Evolutionary conservation across 2,113 vertebrate genomes (phyloP), one percentile per base, ranked within the genome.

Genomic region (Hirundichthys speculiger): DNA sequence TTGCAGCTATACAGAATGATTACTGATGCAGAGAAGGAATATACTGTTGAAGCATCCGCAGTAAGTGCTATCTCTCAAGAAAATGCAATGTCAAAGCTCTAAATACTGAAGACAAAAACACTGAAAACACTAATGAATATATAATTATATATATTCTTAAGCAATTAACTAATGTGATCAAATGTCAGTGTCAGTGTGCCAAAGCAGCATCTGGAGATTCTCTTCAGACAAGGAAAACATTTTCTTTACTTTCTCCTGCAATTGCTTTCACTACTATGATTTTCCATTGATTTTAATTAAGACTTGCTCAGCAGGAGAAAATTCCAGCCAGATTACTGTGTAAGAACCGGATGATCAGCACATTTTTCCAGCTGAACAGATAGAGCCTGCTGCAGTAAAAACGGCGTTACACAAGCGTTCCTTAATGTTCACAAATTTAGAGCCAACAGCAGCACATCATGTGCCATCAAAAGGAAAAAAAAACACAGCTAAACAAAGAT

Each of bases 201-300:
- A 15, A 24, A 56, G 41, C 55, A 60, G 63, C 58, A 52, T 55
- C 45, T 40, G 42, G 72, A 74, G 72, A 73, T 67, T 85, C 75
- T 77, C 72, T 82, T 64, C 34, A 18, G 64, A 73, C 25, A 63
- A 78, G 73, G 61, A 79, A 76, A 77, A 62, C 61, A 60, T 24
- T 6, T 19, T 83, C 73, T 85, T 77, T 82, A 74, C 77, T 73
- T 75, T 85, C 79, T 48, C 55, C 64, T 73, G 69, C 79, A 64
- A 86, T 76, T 82, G 84, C 83, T 69, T 80, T 87, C 85, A 73
- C 84, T 88, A 73, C 84, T 89, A 91, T 89, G 87, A 92, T 92
- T 93, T 94, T 94, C 93, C 93, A 91, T 91, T 90, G 84, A 87
- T 88, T 93, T 93, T 94, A 94, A 94, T 94, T 93, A 93, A 93